phyloP scores from a whole-genome alignment of 1,140 invertebrate species.

The Aphis gossypii region DNA sequence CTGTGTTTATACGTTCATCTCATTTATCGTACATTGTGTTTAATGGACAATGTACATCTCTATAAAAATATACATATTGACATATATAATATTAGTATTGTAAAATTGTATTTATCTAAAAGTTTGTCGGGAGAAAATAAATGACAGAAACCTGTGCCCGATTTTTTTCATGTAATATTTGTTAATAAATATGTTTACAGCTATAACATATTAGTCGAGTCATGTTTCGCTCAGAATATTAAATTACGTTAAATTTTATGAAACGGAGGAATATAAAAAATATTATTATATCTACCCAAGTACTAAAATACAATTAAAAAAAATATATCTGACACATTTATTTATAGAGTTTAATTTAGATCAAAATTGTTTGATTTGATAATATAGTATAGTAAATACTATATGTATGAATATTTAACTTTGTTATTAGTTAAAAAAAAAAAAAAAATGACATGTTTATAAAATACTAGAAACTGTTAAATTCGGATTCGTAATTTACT shows the following conservation, averaged over 20 bases:
- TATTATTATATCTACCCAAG: neutral
- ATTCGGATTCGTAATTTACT: neutral
- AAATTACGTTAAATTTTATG: neutral
- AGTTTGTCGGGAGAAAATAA: neutral
- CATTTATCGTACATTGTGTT: neutral
- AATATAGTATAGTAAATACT: neutral
- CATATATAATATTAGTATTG: neutral
- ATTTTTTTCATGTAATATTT: neutral
- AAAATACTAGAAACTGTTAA: neutral
- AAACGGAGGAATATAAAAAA: neutral
- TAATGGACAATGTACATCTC: neutral
- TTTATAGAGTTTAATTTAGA: neutral
- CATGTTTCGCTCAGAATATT: neutral
- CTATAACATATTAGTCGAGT: neutral
- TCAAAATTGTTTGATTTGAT: neutral
- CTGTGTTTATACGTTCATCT: neutral
- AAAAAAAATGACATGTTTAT: neutral
- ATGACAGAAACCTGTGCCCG: neutral
- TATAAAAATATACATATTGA: neutral
- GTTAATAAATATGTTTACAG: neutral
- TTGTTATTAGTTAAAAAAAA: neutral
- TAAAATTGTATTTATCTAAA: neutral
- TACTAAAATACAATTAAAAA: neutral
- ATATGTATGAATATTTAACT: neutral
- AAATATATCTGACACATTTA: neutral